phyloP scores from a whole-genome alignment of 2,797 vertebrate species.

The Uromys caudimaculatus region DNA sequence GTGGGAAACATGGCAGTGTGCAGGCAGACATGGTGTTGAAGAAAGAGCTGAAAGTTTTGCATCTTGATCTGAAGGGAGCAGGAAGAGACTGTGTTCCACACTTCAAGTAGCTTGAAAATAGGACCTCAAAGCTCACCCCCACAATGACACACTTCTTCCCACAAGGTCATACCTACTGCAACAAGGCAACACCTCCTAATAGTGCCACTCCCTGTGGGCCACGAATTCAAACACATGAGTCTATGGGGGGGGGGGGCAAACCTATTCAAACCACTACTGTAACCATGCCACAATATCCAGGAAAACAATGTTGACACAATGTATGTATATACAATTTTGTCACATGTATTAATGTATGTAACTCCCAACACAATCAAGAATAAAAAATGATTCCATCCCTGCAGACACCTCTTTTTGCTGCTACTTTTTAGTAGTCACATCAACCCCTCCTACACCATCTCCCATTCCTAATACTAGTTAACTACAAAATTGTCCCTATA shows the following conservation, averaged over 20 bases:
- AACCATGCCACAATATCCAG: neutral
- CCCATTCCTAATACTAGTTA: neutral
- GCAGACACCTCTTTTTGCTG: neutral
- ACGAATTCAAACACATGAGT: neutral
- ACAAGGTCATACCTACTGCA: no score
- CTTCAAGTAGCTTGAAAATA: no score
- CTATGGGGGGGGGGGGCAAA: neutral
- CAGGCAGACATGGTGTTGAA: no score
- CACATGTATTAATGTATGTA: neutral
- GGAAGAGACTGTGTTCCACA: no score
- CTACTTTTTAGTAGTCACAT: neutral
- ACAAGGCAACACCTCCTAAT: no score
- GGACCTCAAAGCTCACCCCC: no score
- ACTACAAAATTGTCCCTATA: neutral
- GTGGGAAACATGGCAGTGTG: no score
- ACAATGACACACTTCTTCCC: no score
- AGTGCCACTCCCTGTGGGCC: no score
- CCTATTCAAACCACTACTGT: neutral
- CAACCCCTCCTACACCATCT: neutral
- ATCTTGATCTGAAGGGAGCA: no score
- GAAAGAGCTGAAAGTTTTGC: no score
- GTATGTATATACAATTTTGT: neutral
- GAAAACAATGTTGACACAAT: neutral
- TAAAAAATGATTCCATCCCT: neutral
- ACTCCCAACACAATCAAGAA: neutral